Percentiles rank a stretch among this genome's conserved stretches.
Evolutionary conservation across 2,113 vertebrate genomes (phyloP).

Genomic region (Desmodus rotundus): DNA sequence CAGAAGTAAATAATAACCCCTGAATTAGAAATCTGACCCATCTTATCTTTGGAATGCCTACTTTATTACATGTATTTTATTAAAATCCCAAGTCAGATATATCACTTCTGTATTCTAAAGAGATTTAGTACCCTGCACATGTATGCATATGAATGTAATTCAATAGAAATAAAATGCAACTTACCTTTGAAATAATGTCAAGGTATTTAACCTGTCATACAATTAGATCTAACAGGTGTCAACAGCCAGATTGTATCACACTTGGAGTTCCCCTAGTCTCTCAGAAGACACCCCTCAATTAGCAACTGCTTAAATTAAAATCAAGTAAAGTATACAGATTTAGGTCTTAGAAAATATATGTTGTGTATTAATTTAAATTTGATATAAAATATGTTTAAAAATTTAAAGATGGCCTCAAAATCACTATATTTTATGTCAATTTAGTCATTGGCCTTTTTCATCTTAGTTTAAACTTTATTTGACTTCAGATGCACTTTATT

Average conservation of each 20-base stretch:
- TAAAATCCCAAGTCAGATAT: background rate
- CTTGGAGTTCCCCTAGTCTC: background rate
- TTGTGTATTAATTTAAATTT: background rate
- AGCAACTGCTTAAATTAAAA: background rate
- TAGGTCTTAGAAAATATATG: background rate
- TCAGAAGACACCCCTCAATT: background rate
- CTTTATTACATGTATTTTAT: background rate
- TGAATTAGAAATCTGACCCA: background rate
- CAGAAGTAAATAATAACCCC: background rate
- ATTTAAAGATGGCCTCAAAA: background rate
- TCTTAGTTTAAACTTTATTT: background rate
- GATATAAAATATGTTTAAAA: background rate
- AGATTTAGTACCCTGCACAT: background rate
- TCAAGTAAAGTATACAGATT: background rate
- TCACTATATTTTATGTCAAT: background rate
- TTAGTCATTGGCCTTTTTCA: background rate
- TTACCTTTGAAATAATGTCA: background rate
- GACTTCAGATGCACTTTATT: background rate
- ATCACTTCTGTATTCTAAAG: background rate
- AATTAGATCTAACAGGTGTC: background rate
- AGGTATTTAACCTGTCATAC: background rate
- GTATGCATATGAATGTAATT: background rate
- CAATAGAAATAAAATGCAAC: background rate
- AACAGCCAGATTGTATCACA: background rate
- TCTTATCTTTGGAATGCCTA: background rate